These are phyloP conservation scores for Caracal caracal DNA, from an alignment of 2,113 vertebrate genomes.

Conservation along the genomic window DNA sequence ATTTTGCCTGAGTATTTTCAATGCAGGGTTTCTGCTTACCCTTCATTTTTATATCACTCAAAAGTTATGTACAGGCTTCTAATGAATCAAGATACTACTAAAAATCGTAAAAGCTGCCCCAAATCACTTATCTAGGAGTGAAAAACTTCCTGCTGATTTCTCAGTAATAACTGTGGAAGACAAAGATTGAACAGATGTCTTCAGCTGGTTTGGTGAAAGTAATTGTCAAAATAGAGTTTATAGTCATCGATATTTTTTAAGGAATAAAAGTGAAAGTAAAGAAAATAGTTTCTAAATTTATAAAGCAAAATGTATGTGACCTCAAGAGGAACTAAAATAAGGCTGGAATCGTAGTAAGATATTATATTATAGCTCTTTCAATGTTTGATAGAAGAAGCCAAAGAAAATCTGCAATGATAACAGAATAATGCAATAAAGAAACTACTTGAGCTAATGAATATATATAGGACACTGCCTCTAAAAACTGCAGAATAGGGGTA, in stretches of 20 bases:
- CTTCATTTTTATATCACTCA: not conserved
- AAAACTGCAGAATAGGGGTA: not conserved
- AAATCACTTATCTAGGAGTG: not conserved
- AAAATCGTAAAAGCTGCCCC: conserved; percentile 12
- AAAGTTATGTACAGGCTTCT: not conserved
- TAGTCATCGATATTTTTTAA: not conserved
- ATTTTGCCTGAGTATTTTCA: not conserved
- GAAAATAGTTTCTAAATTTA: not conserved
- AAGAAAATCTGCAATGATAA: not conserved
- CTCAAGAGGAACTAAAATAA: not conserved
- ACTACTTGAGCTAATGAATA: not conserved
- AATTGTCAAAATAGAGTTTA: not conserved
- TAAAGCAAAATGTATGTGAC: not conserved
- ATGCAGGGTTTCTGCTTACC: not conserved
- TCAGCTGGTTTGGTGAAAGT: not conserved
- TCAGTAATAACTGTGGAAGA: not conserved
- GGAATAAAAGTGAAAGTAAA: conserved; percentile 9
- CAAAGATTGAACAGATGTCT: not conserved
- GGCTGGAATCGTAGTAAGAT: not conserved
- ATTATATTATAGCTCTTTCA: not conserved
- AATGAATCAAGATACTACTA: not conserved
- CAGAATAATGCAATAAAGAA: not conserved
- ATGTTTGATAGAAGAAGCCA: not conserved
- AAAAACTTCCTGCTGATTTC: not conserved
- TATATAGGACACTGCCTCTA: not conserved